Base-by-base conservation (phyloP, 2,888 invertebrate genomes). In the Cryptocephalus primarius region DNA sequence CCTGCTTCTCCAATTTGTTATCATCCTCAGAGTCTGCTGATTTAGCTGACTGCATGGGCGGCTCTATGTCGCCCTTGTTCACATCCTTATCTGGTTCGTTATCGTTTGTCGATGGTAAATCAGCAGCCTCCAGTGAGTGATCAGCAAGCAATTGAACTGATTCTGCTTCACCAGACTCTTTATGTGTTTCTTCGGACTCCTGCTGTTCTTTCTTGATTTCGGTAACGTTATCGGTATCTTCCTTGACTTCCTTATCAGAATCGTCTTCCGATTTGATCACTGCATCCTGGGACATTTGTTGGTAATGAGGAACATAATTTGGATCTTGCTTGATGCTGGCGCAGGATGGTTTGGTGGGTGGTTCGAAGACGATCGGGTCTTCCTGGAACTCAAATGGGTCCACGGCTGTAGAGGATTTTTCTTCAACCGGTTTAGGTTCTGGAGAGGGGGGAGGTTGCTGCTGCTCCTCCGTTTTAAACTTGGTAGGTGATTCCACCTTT, bases 351-450 rank as follows among this genome's bases (percentile, higher is more conserved):
- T 58, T 60, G 8, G 40, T 42, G 56, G 55, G 11, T 8, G 46
- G 42, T 34, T 49, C 49, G 43, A 51, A 44, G 38, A 66, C 57
- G 13, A 66, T 63, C 4, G 67, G 66, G 47, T 70, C 70, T 51
- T 70, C 70, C 57, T 66, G 66, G 54, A 70, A 70, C 47, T 70
- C 70, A 52, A 70, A 70, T 4, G 70, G 70, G 55, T 70, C 70
- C 6, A 68, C 55, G 33, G 57, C 58, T 8, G 22, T 22, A 6
- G 22, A 22, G 22, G 22, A 22, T 22, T 22, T 22, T 6, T 6
- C 22, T 22, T 22, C 22, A 6, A 22, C 22, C 22, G 22, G 22
- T 22, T 22, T 22, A 22, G 22, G 22, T 22, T 22, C 22, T 22
- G 13, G 32, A 14, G 36, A 40, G 34, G 38, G 43, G 33, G 4